Evolutionary conservation across 2,113 vertebrate genomes (phyloP).

Genomic region (Pelvicachromis taeniatus): DNA sequence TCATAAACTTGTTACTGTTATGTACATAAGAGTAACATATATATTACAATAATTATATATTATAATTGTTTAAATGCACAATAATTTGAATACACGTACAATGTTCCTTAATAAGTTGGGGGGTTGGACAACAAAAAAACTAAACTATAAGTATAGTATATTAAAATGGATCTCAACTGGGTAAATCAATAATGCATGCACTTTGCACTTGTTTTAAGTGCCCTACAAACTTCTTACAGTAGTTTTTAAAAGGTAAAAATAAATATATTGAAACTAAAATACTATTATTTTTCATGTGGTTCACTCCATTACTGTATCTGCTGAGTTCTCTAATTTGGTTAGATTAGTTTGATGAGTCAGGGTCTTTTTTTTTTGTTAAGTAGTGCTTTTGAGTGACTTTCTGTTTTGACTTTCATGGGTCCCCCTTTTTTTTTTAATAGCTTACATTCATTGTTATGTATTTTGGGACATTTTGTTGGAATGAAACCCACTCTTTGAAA

Average conservation of each 20-base stretch:
- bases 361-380: neutral
- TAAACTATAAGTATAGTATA: too few species aligned
- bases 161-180: too few species aligned
- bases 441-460: neutral
- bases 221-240: too few species aligned
- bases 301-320: neutral
- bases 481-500: neutral
- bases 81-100: neutral
- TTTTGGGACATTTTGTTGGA: neutral
- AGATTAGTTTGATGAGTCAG: neutral
- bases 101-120: accelerated
- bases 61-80: neutral
- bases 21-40: neutral
- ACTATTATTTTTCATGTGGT: too few species aligned
- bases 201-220: too few species aligned
- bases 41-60: neutral
- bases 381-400: neutral
- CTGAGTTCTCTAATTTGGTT: neutral
- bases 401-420: neutral
- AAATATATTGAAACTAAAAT: too few species aligned
- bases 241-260: too few species aligned
- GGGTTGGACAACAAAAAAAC: neutral
- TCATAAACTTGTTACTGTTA: neutral
- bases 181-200: too few species aligned
- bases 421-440: neutral